phyloP scores from a whole-genome alignment of 2,797 vertebrate species.

The Heterohyrax brucei region DNA sequence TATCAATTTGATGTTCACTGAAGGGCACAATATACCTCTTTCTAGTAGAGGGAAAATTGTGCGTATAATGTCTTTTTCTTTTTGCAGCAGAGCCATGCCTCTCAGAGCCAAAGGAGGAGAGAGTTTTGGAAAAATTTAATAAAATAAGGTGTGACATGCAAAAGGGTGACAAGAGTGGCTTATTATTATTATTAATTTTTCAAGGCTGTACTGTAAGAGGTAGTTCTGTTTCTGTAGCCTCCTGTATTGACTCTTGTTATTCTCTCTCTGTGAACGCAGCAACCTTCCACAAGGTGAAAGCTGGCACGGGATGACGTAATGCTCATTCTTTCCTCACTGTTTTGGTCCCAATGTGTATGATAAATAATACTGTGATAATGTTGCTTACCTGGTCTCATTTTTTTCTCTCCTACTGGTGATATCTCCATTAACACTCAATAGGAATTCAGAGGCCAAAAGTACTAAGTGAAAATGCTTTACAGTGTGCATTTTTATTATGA shows the following conservation, averaged over 20 bases:
- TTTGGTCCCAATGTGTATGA: conserved; percentile 81
- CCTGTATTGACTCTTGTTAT: conserved; percentile 74
- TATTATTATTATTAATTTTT: conserved; percentile 88
- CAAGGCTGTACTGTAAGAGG: conserved; percentile 84
- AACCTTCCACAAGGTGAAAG: conserved; percentile 85
- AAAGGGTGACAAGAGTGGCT: conserved; percentile 83
- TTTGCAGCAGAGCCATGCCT: conserved; percentile 87
- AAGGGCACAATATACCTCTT: conserved; percentile 92
- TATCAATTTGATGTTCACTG: conserved; percentile 94
- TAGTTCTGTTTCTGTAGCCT: conserved; percentile 71
- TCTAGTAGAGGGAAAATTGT: conserved; percentile 92
- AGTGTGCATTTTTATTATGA: conserved; percentile 32
- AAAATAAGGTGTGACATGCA: conserved; percentile 88
- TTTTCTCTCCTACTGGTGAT: conserved; percentile 23
- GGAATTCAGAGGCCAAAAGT: conserved; percentile 56
- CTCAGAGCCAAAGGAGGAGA: conserved; percentile 85
- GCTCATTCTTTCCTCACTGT: conserved; percentile 79
- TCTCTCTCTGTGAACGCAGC: conserved; percentile 63
- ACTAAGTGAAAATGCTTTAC: conserved; percentile 47
- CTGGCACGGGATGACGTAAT: conserved; percentile 75
- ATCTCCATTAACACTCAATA: conserved; percentile 72
- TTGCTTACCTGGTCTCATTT: conserved; percentile 80
- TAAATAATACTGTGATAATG: conserved; percentile 81
- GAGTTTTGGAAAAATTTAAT: conserved; percentile 86
- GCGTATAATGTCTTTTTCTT: conserved; percentile 93